These are phyloP conservation scores for Neolamprologus cancellatus DNA, from an alignment of 2,113 vertebrate species.

Conservation along the genomic window DNA sequence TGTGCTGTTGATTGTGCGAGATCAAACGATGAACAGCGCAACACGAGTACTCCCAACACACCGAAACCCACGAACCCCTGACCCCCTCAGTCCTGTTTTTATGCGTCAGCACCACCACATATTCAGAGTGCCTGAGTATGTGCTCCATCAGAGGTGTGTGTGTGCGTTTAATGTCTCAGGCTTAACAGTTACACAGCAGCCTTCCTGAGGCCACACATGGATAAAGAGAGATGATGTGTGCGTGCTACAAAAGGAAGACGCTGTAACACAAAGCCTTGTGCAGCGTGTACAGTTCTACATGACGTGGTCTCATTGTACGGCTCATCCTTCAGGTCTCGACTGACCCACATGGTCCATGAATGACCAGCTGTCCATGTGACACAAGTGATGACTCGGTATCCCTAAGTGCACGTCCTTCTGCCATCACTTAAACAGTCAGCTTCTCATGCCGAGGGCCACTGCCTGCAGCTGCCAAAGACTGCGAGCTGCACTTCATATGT, in stretches of 20 bases:
- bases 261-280: neutral
- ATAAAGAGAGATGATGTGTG: neutral
- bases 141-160: neutral
- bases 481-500: no score
- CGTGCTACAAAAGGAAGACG: neutral
- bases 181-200: slow-evolving; percentile 10
- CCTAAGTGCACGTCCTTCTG: neutral
- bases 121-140: neutral
- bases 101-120: neutral
- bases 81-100: neutral
- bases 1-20: neutral
- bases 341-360: slow-evolving; percentile 4
- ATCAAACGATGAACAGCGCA: neutral
- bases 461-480: no score
- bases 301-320: neutral
- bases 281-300: neutral
- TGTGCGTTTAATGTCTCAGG: neutral
- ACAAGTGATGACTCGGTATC: neutral
- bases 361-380: neutral
- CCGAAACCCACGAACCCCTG: neutral
- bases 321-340: neutral
- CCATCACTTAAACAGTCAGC: neutral
- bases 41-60: neutral
- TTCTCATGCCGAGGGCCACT: no score
- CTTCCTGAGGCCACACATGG: neutral